Conservation (phyloP, 2,888 invertebrate species). For the Polyploca ridens region DNA sequence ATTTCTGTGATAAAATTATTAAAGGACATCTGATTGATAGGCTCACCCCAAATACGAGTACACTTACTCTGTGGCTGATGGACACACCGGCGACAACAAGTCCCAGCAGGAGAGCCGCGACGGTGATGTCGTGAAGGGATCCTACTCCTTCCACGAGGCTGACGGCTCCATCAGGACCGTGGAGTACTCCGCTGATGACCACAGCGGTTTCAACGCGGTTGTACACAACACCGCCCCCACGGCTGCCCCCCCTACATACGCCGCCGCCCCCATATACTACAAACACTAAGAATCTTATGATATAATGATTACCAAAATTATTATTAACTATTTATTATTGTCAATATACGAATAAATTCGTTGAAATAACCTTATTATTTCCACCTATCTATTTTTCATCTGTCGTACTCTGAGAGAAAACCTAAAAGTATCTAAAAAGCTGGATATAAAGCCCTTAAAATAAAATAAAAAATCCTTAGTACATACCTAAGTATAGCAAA, state of each 20-base stretch:
- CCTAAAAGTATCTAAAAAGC: no score
- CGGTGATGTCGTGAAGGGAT: conserved; percentile 83
- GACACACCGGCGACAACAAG: no score
- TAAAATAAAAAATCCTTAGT: no score
- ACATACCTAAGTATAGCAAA: no score
- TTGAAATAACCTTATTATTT: background rate
- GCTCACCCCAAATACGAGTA: conserved; percentile 76
- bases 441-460: no score
- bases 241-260: conserved; percentile 32
- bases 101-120: conserved; percentile 47
- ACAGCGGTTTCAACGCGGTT: conserved; percentile 67
- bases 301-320: background rate
- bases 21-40: conserved; percentile 32
- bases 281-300: conserved; percentile 21
- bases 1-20: no score
- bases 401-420: no score
- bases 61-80: conserved; percentile 74
- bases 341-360: conserved; percentile 11
- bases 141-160: conserved; percentile 80
- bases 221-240: conserved; percentile 50
- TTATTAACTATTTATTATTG: conserved; percentile 15
- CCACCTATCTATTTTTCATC: no score
- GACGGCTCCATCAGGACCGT: conserved; percentile 79
- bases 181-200: conserved; percentile 77
- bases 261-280: conserved; percentile 36